Evolutionary conservation across 2,888 invertebrate genomes (phyloP), one percentile per base, ranked within the genome.

Genomic region (Brachypalpus laphriformis): DNA sequence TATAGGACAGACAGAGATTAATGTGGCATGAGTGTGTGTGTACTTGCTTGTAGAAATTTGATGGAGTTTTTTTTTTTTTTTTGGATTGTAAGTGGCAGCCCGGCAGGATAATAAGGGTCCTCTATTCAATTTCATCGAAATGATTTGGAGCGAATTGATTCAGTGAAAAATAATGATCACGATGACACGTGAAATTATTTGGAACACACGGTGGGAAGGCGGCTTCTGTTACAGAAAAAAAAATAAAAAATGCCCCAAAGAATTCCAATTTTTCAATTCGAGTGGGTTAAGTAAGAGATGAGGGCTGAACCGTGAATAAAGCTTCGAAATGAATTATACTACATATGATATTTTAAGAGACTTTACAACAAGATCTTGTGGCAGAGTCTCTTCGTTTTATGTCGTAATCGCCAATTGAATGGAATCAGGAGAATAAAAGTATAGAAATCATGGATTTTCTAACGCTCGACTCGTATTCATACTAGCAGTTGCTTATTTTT

Each of bases 81-180:
- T 8, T 14, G 7, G 40, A 14, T 18, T 54, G 56, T 66, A 76
- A 68, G 61, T 61, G 61, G 49, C 49, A n/a, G 14, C 31, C 18
- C 40, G 31, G 25, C 37, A 54, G 54, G 47, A 76, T 85, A 76
- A 85, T 85, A 71, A 71, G 85, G 81, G 76, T 81, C 81, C 76
- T 81, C 81, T 85, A 81, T 85, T 85, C 81, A 80, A 81, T 76
- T 85, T 81, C 81, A 59, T 8, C 61, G 81, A 85, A 85, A 85
- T 71, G 40, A 76, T 81, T 85, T 76, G 81, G 34, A 81, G 18
- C 76, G 61, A 85, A 85, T 85, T 66, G 80, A 76, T 75, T 75
- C 70, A 70, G 63, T 65, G 75, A 81, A 81, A 75, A 70, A 57
- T 85, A 85, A 80, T 85, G 57, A 75, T 70, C 51, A 78, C 22